These are phyloP conservation scores for Mus caroli DNA, from an alignment of 2,797 vertebrate genomes.

Conservation along the genomic window DNA sequence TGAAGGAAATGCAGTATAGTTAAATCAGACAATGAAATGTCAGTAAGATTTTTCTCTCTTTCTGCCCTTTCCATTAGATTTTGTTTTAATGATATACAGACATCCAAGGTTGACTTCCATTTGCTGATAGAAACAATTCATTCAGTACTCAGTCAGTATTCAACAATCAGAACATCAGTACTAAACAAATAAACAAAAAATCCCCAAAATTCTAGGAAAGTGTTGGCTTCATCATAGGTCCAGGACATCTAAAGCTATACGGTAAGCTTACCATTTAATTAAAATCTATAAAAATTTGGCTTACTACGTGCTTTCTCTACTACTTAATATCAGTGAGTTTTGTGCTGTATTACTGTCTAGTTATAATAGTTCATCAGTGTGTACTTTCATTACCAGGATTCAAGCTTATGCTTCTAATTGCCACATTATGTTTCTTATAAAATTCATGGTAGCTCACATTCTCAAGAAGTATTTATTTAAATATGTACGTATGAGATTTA, in stretches of 20 bases:
- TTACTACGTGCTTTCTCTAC: neutral
- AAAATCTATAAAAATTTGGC: neutral
- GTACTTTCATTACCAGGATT: neutral
- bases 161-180: neutral
- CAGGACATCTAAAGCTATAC: neutral
- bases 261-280: neutral
- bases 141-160: neutral
- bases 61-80: neutral
- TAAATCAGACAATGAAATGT: neutral
- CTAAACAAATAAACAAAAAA: neutral
- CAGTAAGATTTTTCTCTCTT: neutral
- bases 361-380: neutral
- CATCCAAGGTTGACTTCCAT: neutral
- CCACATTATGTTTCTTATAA: neutral
- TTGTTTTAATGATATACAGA: neutral
- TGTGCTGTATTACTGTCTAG: neutral
- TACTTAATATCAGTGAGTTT: neutral
- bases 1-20: neutral
- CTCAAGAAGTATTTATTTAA: neutral
- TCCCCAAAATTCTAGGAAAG: neutral
- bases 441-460: neutral
- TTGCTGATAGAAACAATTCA: neutral
- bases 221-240: neutral
- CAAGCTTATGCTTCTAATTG: neutral
- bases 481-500: neutral